These are phyloP conservation scores for Pitta sordida DNA, from an alignment of 2,113 vertebrate genomes.

Conservation along the genomic window DNA sequence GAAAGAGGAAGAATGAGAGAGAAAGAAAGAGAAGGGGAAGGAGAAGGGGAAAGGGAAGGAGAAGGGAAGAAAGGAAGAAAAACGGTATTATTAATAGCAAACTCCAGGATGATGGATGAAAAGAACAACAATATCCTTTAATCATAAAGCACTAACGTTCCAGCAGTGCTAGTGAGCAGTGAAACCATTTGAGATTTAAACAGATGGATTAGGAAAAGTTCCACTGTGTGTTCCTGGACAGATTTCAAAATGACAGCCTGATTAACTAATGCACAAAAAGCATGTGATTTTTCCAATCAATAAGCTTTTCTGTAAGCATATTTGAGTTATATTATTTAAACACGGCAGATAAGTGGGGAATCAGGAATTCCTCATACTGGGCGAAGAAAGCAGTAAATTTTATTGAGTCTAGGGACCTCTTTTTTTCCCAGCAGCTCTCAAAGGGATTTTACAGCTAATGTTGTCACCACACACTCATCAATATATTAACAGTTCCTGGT, in stretches of 20 bases:
- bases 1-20: no score
- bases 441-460: neutral
- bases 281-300: constrained; percentile 66
- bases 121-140: constrained; percentile 71
- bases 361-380: constrained; percentile 31
- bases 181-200: constrained; percentile 71
- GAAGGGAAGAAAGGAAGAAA: no score
- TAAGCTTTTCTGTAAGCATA: constrained; percentile 65
- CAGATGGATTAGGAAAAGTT: constrained; percentile 70
- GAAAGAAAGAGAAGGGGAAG: no score
- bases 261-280: constrained; percentile 72
- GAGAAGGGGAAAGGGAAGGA: no score
- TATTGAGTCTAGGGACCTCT: neutral
- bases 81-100: constrained; percentile 63
- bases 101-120: constrained; percentile 66
- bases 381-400: constrained; percentile 46
- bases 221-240: constrained; percentile 64
- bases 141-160: constrained; percentile 70
- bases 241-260: constrained; percentile 71
- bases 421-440: neutral
- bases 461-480: constrained; percentile 19
- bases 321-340: constrained; percentile 67
- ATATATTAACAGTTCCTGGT: neutral
- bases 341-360: constrained; percentile 44
- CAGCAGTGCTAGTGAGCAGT: constrained; percentile 61